Evolutionary conservation across 2,797 vertebrate genomes (phyloP).

Genomic region (Sebastolobus alascanus): DNA sequence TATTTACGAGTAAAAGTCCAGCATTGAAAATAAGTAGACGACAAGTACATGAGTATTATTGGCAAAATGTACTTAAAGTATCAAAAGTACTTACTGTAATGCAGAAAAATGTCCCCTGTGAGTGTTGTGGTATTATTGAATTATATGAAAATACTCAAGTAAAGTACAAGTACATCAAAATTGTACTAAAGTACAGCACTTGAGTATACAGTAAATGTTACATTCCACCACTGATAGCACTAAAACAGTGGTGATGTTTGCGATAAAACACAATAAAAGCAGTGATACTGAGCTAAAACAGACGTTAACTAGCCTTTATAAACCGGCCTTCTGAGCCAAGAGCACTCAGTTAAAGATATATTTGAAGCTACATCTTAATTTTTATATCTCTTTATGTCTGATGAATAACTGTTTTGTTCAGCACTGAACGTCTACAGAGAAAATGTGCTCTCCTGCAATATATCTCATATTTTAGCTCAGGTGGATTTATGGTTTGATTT

Average conservation of each 20-base stretch:
- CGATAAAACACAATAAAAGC: background rate
- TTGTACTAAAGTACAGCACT: background rate
- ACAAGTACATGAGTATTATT: too few species aligned
- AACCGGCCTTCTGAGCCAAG: background rate
- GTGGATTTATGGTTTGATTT: conserved; percentile 5
- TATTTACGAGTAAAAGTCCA: too few species aligned
- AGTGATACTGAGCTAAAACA: background rate
- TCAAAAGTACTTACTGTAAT: too few species aligned
- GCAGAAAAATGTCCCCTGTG: too few species aligned
- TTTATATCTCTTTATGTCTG: background rate
- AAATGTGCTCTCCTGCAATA: background rate
- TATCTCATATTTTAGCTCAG: background rate
- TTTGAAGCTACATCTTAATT: background rate
- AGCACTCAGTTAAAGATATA: background rate
- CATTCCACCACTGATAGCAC: background rate
- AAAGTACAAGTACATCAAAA: background rate
- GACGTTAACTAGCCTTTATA: background rate
- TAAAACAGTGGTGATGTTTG: background rate
- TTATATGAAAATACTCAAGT: too few species aligned
- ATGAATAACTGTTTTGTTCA: background rate
- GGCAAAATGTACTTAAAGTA: too few species aligned
- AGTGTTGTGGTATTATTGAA: too few species aligned
- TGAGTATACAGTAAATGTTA: background rate
- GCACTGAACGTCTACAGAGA: background rate
- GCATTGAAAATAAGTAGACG: too few species aligned